A percentile compares a stretch with the other conserved stretches of the same genome.
Conservation (phyloP, 2,113 vertebrate species). For the Cervus canadensis region DNA sequence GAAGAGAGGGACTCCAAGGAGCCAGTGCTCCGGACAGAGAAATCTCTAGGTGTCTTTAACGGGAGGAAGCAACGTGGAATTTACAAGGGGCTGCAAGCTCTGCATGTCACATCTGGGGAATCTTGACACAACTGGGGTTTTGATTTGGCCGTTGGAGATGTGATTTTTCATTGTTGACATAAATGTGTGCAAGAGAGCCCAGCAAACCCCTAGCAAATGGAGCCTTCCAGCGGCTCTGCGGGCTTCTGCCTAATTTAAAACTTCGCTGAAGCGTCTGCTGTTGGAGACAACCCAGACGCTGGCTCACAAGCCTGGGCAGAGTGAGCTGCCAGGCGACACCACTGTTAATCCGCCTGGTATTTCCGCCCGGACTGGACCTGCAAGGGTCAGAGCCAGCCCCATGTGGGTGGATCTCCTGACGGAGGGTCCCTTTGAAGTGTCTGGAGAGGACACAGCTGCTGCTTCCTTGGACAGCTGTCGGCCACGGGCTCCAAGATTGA, state of each 20-base stretch:
- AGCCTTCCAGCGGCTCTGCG: slow-evolving; percentile 62
- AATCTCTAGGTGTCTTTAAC: neutral
- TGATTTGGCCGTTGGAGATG: slow-evolving; percentile 38
- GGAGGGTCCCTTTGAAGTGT: slow-evolving; percentile 46
- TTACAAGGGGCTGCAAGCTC: fast-evolving
- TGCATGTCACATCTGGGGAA: slow-evolving; percentile 2
- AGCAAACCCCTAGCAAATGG: slow-evolving; percentile 49
- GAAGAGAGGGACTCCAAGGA: neutral
- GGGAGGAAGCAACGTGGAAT: neutral
- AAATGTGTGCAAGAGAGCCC: neutral
- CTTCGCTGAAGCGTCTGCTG: slow-evolving; percentile 50
- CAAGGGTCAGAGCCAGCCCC: slow-evolving; percentile 56
- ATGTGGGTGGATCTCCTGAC: neutral
- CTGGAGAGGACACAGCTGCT: slow-evolving; percentile 50
- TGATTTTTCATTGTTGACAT: slow-evolving; percentile 7
- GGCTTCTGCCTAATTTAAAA: slow-evolving; percentile 70
- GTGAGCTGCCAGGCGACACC: slow-evolving; percentile 31
- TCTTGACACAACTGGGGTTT: slow-evolving; percentile 40
- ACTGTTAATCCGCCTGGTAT: slow-evolving; percentile 74
- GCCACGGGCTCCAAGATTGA: neutral
- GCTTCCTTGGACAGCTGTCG: slow-evolving; percentile 45
- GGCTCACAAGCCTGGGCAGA: neutral
- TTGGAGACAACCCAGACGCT: slow-evolving; percentile 63
- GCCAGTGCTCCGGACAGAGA: fast-evolving
- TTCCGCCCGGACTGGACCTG: slow-evolving; percentile 10